Evolutionary conservation across 2,113 vertebrate genomes (phyloP).

Genomic region (Eurystomus gularis): DNA sequence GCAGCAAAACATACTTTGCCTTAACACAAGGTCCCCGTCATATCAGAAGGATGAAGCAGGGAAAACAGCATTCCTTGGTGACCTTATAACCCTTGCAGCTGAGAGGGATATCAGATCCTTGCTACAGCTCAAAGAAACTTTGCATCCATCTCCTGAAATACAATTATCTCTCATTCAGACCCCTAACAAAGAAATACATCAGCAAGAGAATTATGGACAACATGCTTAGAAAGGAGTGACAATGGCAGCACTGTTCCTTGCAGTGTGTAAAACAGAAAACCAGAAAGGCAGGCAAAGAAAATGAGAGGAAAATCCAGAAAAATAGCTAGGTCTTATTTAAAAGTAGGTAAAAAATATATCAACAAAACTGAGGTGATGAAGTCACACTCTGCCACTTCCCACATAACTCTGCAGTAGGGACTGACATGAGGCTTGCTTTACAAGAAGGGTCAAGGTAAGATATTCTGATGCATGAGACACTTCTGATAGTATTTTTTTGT

Average conservation of each 20-base stretch:
- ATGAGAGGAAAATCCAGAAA: neutral
- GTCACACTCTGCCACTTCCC: neutral
- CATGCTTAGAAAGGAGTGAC: neutral
- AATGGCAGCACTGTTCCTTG: neutral
- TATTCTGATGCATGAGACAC: neutral
- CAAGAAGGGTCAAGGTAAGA: neutral
- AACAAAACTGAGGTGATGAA: neutral
- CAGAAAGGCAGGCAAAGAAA: neutral
- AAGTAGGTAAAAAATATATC: neutral
- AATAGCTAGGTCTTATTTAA: neutral
- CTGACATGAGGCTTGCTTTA: neutral
- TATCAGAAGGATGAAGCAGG: neutral
- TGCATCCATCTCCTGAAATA: neutral
- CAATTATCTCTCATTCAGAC: rapidly evolving
- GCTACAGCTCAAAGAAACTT: neutral
- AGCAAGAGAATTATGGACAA: neutral
- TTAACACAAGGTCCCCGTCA: neutral
- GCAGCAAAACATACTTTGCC: neutral
- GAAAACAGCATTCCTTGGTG: neutral
- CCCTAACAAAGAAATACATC: neutral
- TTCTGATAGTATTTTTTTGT: neutral
- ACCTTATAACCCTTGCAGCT: neutral
- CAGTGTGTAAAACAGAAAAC: neutral
- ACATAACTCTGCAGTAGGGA: neutral
- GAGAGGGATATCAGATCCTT: neutral